Evolutionary conservation across 2,797 vertebrate genomes (phyloP).

Genomic region (Nyctibius grandis): DNA sequence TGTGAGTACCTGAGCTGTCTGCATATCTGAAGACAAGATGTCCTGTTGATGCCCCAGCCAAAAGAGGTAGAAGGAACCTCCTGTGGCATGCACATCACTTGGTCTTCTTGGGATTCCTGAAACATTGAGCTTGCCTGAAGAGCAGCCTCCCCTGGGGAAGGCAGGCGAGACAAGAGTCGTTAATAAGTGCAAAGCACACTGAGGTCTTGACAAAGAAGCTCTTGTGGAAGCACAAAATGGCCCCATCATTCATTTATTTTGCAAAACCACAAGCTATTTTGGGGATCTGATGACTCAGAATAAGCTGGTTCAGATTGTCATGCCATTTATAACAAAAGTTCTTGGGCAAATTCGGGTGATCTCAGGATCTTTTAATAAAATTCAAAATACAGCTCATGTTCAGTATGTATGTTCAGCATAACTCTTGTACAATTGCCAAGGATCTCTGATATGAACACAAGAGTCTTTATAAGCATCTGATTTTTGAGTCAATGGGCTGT

Average conservation of each 20-base stretch:
- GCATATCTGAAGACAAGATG: not conserved
- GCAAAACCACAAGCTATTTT: not conserved
- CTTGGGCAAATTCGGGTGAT: not conserved
- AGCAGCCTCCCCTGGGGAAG: not conserved
- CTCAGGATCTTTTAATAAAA: not conserved
- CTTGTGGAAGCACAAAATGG: not conserved
- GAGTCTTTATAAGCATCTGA: slow-evolving; percentile 44
- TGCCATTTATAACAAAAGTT: not conserved
- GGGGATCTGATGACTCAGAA: not conserved
- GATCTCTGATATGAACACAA: not conserved
- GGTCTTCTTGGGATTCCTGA: not conserved
- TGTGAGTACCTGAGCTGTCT: rapidly evolving
- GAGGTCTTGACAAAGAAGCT: not conserved
- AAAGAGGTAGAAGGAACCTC: not conserved
- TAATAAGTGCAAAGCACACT: not conserved
- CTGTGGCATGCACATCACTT: not conserved
- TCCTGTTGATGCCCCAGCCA: not conserved
- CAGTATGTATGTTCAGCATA: not conserved
- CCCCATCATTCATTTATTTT: not conserved
- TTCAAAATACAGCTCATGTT: not conserved
- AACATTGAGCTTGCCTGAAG: not conserved
- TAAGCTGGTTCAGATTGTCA: not conserved
- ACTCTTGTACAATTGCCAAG: not conserved
- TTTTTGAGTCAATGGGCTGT: slow-evolving; percentile 67
- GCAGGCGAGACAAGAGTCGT: not conserved